Base-by-base conservation (phyloP, 2,888 invertebrate species). In the Tenthredo amoena region DNA sequence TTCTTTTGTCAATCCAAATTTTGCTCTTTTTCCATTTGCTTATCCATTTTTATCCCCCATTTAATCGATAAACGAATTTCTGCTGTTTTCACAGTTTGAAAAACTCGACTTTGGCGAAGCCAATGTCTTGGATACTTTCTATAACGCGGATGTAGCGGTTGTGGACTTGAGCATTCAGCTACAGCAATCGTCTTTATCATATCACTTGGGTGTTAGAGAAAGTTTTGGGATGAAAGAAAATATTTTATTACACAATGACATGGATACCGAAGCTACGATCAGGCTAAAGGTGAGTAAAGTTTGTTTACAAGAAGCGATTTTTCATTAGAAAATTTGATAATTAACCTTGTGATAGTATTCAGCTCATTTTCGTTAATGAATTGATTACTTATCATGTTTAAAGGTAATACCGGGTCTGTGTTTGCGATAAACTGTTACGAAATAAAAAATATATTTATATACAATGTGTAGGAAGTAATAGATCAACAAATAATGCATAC, bases 81-180 rank as follows among this genome's bases (percentile, higher is more conserved):
- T 40, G 3, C 18, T 40, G n/a, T 76, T 34, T 86, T 95, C 95
- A 86, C 94, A 98, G 97, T 99, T 99, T 95, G 98, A 99, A 93
- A 98, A 98, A 93, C 94, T 99, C 88, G 99, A 99, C 94, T 99
- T 99, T 94, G 99, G 99, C 0, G 99, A 99, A 94, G 97, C 98
- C 18, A 98, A 98, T 93, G 98, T 98, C 0, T 94, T 99, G 90
- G 99, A 99, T 93, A 97, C 96, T 88, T 99, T 99, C 94, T 99
- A 99, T 94, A 99, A 99, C 95, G 99, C 99, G 0, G 99, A 99
- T 94, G 98, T 99, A 74, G 99, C 98, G 0, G 95, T 99, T 65
- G 98, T 99, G 71, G 99, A 99, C 94, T 95, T 99, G 89, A 98
- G 98, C 55, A 94, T 99, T 84, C 97, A 97, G 90, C 94, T 97